Base-by-base conservation (phyloP, 2,888 invertebrate species). In the Fabriciana adippe region DNA sequence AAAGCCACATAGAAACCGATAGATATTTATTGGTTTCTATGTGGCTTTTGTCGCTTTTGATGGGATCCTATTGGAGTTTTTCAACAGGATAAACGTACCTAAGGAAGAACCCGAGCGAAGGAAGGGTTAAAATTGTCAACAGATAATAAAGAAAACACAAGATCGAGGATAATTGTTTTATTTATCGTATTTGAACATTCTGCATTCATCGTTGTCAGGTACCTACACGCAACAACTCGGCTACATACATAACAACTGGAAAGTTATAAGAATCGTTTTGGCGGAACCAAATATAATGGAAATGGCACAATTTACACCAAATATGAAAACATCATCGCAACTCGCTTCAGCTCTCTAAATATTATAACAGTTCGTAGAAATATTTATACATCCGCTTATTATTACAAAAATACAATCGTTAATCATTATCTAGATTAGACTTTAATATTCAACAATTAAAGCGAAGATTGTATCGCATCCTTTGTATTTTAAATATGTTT, bases 181-280 rank as follows among this genome's bases (percentile, higher is more conserved):
- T 88, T 78, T 76, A 57, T 81, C 79, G 82, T 78, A 81, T 87
- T 89, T 89, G 87, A 88, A 89, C 89, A 86, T 89, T 79, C 73
- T 75, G 81, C 80, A 81, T 80, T 81, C 78, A 73, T 77, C 80
- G 81, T 80, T 78, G 84, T 84, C 88, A 88, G 89, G 88, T 59
- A 59, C 57, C 45, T 88, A 89, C 88, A 83, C 77, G 81, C 64
- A 81, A 60, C 50, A 21, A 48, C 63, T 65, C 65, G 65, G 59
- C 50, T 55, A 63, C 61, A 41, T 47, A 55, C 64, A 55, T 53
- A 35, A 53, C 8, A 8, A 41, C 35, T 41, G 35, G 35, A 41
- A 41, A 41, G 2, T 41, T 41, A 41, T 8, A 11, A 41, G 31
- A 21, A 55, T 53, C 13, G 6, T 50, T 16, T 64, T 45, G 35